Conservation (phyloP, 2,113 vertebrate genomes). For the Mesitornis unicolor region DNA sequence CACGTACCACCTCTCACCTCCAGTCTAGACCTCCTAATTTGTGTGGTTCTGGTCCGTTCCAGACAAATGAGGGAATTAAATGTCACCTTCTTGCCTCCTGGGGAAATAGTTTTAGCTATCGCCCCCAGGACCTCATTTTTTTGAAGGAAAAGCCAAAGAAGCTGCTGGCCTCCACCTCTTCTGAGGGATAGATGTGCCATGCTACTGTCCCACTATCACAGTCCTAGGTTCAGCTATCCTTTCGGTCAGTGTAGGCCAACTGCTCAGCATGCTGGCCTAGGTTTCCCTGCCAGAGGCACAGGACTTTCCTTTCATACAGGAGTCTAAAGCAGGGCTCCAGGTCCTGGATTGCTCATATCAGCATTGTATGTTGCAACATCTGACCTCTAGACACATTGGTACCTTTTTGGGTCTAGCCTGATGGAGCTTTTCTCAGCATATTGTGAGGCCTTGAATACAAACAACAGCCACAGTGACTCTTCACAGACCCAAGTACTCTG, state of each 20-base stretch:
- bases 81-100: not conserved
- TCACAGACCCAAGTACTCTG: not conserved
- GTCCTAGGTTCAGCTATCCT: not conserved
- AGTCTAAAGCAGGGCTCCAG: not conserved
- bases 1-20: not conserved
- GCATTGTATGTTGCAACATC: not conserved
- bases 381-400: not conserved
- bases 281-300: fast-evolving
- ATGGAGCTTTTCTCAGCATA: not conserved
- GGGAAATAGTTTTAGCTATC: not conserved
- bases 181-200: not conserved
- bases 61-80: not conserved
- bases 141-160: not conserved
- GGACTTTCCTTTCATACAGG: not conserved
- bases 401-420: not conserved
- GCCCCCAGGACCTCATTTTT: not conserved
- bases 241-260: not conserved
- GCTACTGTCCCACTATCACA: not conserved
- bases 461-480: not conserved
- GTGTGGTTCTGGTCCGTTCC: not conserved
- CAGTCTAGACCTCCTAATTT: not conserved
- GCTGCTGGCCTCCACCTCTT: not conserved
- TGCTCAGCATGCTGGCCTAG: not conserved
- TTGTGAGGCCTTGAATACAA: not conserved
- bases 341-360: not conserved